Percentiles rank a stretch among this genome's conserved stretches.
Evolutionary conservation across 35 echinoderm and acorn worm species (phyloP).

Genomic region (Strongylocentrotus purpuratus): DNA sequence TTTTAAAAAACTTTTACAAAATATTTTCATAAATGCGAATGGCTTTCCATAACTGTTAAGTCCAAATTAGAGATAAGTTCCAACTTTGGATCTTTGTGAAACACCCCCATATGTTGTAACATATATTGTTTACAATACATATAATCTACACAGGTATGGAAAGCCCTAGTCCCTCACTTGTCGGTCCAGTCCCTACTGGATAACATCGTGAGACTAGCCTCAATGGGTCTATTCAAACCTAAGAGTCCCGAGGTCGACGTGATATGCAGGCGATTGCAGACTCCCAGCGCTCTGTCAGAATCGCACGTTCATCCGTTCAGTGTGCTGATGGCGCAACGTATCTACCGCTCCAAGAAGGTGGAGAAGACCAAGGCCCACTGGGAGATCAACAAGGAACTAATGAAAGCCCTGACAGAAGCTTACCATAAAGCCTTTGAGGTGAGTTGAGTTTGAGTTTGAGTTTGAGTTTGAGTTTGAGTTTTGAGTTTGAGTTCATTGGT

Average conservation of each 20-base stretch:
- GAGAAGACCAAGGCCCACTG: slow-evolving; percentile 81
- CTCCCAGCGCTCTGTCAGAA: slow-evolving; percentile 51
- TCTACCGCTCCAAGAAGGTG: slow-evolving; percentile 74
- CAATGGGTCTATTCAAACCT: slow-evolving; percentile 63
- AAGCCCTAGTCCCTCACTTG: slow-evolving; percentile 68
- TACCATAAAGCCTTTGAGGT: slow-evolving; percentile 91
- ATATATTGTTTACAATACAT: not conserved
- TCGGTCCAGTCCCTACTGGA: slow-evolving; percentile 78
- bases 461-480: too few relatives aligned
- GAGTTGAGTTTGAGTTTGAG: not conserved
- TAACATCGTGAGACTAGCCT: slow-evolving; percentile 73
- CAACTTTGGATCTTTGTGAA: too few relatives aligned
- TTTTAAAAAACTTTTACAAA: too few relatives aligned
- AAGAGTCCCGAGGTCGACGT: slow-evolving; percentile 34
- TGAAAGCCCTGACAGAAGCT: slow-evolving; percentile 75
- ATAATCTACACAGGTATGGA: slow-evolving; percentile 69
- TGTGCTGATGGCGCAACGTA: slow-evolving; percentile 66
- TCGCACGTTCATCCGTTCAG: slow-evolving; percentile 81
- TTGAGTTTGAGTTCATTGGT: too few relatives aligned
- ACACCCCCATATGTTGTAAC: too few relatives aligned
- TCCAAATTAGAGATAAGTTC: too few relatives aligned
- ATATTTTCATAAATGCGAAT: too few relatives aligned
- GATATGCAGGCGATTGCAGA: slow-evolving; percentile 72
- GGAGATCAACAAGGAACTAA: slow-evolving; percentile 61
- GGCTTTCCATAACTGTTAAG: too few relatives aligned